A percentile compares a stretch with the other conserved stretches of the same genome.
phyloP scores from a whole-genome alignment of 2,797 vertebrate genomes.

The Ambastaia sidthimunki region DNA sequence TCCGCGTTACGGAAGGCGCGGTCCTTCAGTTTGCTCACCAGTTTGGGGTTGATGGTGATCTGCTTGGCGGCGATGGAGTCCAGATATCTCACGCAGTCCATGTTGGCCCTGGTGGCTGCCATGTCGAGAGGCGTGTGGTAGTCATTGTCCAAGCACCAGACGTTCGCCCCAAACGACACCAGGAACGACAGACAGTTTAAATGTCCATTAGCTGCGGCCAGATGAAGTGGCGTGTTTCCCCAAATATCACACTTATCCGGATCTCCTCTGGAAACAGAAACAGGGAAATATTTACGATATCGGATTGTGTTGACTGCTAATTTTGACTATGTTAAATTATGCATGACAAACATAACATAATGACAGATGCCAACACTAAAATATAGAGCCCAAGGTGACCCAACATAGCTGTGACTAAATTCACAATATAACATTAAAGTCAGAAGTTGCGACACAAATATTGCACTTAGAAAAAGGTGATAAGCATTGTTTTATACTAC shows the following conservation, averaged over 20 bases:
- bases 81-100: constrained; percentile 94
- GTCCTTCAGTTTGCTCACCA: constrained; percentile 92
- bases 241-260: constrained; percentile 97
- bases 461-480: too few species aligned
- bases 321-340: too few species aligned
- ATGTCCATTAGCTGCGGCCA: constrained; percentile 92
- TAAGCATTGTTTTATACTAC: too few species aligned
- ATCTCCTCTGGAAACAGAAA: constrained; percentile 82
- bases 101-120: constrained; percentile 91
- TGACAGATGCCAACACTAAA: too few species aligned
- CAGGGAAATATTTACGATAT: neutral
- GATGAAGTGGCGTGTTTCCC: constrained; percentile 94
- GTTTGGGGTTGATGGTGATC: constrained; percentile 88
- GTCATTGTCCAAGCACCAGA: constrained; percentile 97
- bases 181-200: constrained; percentile 93
- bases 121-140: constrained; percentile 96
- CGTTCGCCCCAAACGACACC: constrained; percentile 94
- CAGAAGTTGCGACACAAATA: too few species aligned
- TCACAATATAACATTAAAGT: too few species aligned
- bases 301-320: neutral
- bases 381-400: too few species aligned
- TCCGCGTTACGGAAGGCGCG: constrained; percentile 87
- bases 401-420: too few species aligned
- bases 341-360: too few species aligned
- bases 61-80: constrained; percentile 95